Conservation (phyloP, 2,888 invertebrate genomes). For the Hecatera dysodea region DNA sequence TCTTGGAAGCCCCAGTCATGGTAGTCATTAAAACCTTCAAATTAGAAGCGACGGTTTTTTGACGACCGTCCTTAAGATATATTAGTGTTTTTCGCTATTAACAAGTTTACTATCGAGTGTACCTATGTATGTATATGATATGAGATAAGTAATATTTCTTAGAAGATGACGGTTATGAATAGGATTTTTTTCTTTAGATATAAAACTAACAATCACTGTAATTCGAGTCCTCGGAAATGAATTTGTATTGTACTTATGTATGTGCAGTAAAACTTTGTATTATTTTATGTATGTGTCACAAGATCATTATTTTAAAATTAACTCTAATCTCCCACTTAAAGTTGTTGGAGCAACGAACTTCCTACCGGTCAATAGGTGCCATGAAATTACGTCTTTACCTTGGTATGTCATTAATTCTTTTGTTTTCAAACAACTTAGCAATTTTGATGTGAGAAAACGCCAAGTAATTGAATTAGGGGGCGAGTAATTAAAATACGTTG, state of each 20-base stretch:
- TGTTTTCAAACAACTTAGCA: slow-evolving; percentile 74
- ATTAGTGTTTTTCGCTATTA: slow-evolving; percentile 14
- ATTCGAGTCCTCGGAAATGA: slow-evolving; percentile 31
- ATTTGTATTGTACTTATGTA: slow-evolving; percentile 19
- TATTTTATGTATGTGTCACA: slow-evolving; percentile 76
- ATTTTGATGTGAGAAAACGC: slow-evolving; percentile 74
- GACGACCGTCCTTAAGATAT: not conserved
- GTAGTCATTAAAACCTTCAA: slow-evolving; percentile 40
- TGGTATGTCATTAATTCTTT: slow-evolving; percentile 77
- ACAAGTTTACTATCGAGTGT: not conserved
- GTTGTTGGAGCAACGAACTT: slow-evolving; percentile 83
- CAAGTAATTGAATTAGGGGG: slow-evolving; percentile 70
- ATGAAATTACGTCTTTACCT: slow-evolving; percentile 76
- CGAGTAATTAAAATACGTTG: slow-evolving; percentile 72
- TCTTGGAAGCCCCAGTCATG: slow-evolving; percentile 43
- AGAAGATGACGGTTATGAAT: slow-evolving; percentile 38
- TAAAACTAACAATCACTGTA: slow-evolving; percentile 30
- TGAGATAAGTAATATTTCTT: slow-evolving; percentile 4
- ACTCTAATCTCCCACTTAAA: slow-evolving; percentile 83
- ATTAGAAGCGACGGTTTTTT: slow-evolving; percentile 32
- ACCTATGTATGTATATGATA: not conserved
- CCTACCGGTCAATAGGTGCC: slow-evolving; percentile 76
- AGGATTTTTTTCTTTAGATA: slow-evolving; percentile 19
- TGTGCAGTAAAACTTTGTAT: slow-evolving; percentile 32
- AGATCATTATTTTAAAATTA: slow-evolving; percentile 87